Evolutionary conservation across 2,888 invertebrate species (phyloP).

Genomic region (Mythimna lalbum): DNA sequence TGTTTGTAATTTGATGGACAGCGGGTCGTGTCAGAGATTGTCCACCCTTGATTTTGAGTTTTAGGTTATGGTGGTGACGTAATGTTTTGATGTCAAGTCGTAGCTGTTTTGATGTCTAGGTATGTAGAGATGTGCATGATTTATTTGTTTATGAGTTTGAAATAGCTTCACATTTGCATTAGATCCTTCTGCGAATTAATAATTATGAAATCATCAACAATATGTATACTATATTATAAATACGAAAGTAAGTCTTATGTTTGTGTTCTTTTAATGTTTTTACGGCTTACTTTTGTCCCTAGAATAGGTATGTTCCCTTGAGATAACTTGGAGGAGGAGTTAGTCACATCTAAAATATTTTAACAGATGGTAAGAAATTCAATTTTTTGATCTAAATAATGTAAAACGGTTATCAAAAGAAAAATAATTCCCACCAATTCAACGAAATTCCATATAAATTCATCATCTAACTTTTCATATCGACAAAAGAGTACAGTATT

Average conservation of each 20-base stretch:
- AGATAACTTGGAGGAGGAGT: neutral
- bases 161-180: neutral
- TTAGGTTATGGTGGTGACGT: conserved; percentile 28
- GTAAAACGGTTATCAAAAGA: neutral
- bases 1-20: conserved; percentile 64
- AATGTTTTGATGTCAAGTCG: conserved; percentile 39
- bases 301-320: no score
- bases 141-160: neutral
- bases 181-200: neutral
- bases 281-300: no score
- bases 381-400: neutral
- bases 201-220: neutral
- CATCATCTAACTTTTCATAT: conserved; percentile 33
- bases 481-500: conserved; percentile 55
- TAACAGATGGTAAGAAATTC: neutral
- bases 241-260: no score
- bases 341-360: neutral
- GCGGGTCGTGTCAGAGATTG: conserved; percentile 59
- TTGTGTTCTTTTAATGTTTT: no score
- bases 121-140: neutral
- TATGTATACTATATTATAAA: no score
- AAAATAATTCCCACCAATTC: conserved; percentile 41
- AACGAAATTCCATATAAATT: conserved; percentile 49
- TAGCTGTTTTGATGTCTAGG: conserved; percentile 1
- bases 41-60: conserved; percentile 48